phyloP scores from a whole-genome alignment of 2,113 vertebrate genomes.

The Pomatostomus ruficeps region DNA sequence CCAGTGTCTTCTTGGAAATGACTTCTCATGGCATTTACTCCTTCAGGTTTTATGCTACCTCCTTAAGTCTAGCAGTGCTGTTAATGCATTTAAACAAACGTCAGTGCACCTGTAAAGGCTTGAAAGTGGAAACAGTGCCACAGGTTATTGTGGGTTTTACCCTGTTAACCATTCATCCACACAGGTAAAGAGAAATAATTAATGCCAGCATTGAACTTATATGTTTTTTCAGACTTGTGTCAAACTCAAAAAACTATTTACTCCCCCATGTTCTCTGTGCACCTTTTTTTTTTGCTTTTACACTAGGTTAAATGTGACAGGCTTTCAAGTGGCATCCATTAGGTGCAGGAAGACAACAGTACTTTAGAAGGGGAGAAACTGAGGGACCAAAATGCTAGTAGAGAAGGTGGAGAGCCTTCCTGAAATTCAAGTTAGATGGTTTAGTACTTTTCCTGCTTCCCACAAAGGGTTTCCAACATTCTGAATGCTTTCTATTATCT shows the following conservation, averaged over 20 bases:
- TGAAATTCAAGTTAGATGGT: not conserved
- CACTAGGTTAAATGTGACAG: not conserved
- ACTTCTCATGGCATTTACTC: not conserved
- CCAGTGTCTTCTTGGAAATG: not conserved
- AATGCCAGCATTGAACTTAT: not conserved
- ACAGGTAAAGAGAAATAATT: conserved; percentile 28
- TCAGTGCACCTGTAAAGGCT: not conserved
- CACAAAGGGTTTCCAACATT: not conserved
- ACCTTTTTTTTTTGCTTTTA: not conserved
- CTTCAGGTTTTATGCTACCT: not conserved
- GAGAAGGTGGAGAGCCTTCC: not conserved
- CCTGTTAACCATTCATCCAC: not conserved
- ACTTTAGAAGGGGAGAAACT: not conserved
- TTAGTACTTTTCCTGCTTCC: not conserved
- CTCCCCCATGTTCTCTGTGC: not conserved
- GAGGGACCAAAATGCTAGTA: not conserved
- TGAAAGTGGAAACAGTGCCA: not conserved
- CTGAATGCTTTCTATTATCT: not conserved
- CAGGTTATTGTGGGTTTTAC: not conserved
- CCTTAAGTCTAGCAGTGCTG: not conserved
- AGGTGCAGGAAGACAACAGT: not conserved
- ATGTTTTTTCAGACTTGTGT: not conserved
- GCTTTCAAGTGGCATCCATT: not conserved
- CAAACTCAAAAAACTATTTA: not conserved
- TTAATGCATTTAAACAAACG: not conserved